Base-by-base conservation (phyloP, 2,113 vertebrate genomes). In the Serranochromis macrocephalus region DNA sequence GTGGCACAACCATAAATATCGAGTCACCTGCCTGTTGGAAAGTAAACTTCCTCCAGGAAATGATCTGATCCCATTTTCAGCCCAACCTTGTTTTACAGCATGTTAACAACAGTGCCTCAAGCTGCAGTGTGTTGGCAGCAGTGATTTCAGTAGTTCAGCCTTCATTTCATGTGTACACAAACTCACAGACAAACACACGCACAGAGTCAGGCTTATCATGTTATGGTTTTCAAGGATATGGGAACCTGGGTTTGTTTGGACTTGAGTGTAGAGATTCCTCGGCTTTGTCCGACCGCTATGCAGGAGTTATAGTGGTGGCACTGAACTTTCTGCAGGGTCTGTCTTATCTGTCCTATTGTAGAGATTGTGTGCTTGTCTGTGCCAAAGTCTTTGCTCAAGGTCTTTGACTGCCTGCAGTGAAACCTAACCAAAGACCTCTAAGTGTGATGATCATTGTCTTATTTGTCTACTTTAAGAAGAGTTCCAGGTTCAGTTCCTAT, bases 221-320 rank as follows among this genome's bases (percentile, higher is more conserved):
- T 90, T 92, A 33, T 90, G 84, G 33, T 82, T 79, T 89, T 91
- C 47, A 84, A 53, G 81, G 87, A 90, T 87, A 82, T 84, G 82
- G 75, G 91, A 92, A 85, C 55, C 83, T 36, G 54, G 68, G 75
- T 82, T 91, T 95, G 92, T 95, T 94, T 94, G 89, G 92, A 91
- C 90, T 94, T 38, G 71, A 51, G 89, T 81, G 49, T 85, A 36
- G 8, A 93, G 90, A 91, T 91, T 86, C 83, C 66, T 81, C 55
- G 78, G 85, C 84, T 89, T 92, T 91, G 87, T 88, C 90, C 82
- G 45, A 80, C 66, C 13, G 7, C 17, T 71, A 54, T 71, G 66
- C 58, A 47, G 87, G 81, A 55, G 82, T 63, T 71, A 86, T 54
- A 38, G 55, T 8, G 90, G 87, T 75, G 66, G 54, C 47, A 54